These are phyloP conservation scores for Eupeodes luniger DNA, from an alignment of 2,888 invertebrate genomes.

Conservation along the genomic window DNA sequence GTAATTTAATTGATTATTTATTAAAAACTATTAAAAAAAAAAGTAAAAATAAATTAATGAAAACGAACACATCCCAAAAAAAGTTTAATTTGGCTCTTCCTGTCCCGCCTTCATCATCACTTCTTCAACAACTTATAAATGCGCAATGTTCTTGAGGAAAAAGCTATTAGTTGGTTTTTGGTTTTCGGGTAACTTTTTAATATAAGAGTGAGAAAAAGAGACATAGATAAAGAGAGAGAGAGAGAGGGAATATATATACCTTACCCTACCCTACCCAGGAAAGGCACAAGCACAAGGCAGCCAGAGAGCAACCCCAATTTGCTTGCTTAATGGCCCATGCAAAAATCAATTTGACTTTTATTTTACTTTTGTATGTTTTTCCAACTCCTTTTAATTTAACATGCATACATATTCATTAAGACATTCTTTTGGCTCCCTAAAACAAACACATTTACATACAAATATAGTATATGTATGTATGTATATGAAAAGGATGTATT, in stretches of 20 bases:
- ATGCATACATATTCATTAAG: conserved; percentile 32
- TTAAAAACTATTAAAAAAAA: not conserved
- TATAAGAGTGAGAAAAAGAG: not conserved
- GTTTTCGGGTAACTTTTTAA: conserved; percentile 32
- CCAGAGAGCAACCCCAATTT: conserved; percentile 48
- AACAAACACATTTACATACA: conserved; percentile 25
- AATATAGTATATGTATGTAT: too few species aligned
- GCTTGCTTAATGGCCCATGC: conserved; percentile 48
- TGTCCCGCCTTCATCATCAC: too few species aligned
- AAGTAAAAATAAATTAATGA: conserved; percentile 5
- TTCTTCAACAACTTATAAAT: not conserved
- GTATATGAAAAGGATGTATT: too few species aligned
- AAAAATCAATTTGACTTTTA: conserved; percentile 59
- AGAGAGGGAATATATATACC: too few species aligned
- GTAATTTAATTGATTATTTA: conserved; percentile 1
- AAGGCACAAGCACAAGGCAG: too few species aligned
- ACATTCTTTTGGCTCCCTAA: conserved; percentile 9
- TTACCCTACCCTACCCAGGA: too few species aligned
- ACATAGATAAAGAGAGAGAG: too few species aligned
- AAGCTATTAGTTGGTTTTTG: conserved; percentile 49
- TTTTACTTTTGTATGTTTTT: conserved; percentile 56
- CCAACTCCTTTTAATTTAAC: conserved; percentile 56
- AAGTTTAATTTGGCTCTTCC: not conserved
- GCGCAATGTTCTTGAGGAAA: conserved; percentile 19
- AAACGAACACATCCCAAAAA: not conserved